Evolutionary conservation across 2,113 vertebrate species (phyloP).

Genomic region (Eulemur macaco): DNA sequence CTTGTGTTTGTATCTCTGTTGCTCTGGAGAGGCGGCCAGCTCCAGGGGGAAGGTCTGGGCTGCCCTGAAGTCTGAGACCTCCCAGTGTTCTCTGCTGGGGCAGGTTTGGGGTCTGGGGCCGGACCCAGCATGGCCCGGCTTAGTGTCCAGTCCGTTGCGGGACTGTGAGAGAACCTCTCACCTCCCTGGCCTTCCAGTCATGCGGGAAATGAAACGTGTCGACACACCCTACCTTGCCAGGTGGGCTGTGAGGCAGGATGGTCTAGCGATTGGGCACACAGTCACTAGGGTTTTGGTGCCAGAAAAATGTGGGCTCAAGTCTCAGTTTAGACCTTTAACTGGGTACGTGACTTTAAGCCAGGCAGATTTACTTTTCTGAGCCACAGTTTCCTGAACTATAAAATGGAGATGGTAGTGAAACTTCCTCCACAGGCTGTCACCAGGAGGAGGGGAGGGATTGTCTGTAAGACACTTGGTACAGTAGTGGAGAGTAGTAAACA

Average conservation of each 20-base stretch:
- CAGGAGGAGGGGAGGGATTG: background rate
- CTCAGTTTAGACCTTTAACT: background rate
- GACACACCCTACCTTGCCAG: background rate
- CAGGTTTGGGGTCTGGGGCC: background rate
- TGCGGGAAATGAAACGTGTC: background rate
- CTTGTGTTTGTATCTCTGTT: conserved; percentile 60
- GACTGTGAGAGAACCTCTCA: background rate
- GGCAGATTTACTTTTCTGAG: background rate
- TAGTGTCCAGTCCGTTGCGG: background rate
- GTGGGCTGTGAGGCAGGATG: background rate
- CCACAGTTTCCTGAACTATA: background rate
- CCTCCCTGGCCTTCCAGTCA: background rate
- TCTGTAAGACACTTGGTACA: background rate
- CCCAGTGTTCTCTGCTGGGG: background rate
- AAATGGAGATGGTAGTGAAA: background rate
- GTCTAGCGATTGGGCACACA: background rate
- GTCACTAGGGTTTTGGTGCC: background rate
- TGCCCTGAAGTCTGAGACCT: background rate
- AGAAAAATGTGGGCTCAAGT: background rate
- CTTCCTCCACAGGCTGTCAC: background rate
- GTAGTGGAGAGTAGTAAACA: background rate
- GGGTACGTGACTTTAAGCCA: background rate
- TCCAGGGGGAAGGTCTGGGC: background rate
- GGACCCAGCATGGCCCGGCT: background rate
- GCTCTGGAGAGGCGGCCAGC: background rate